Conservation (phyloP, 2,797 vertebrate species). For the Gallirallus australis region DNA sequence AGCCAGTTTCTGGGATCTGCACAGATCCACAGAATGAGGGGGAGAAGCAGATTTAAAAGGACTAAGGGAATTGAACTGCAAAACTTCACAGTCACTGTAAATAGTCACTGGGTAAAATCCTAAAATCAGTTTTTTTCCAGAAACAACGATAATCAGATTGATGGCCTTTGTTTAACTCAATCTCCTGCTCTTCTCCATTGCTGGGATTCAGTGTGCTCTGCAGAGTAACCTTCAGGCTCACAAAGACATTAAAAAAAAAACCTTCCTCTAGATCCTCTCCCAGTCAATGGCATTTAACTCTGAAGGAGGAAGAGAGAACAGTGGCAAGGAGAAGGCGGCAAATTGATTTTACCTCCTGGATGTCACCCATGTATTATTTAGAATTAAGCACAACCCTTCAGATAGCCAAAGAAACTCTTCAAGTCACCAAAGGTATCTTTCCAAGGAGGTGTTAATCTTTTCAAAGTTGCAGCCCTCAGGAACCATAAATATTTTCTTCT, state of each 20-base stretch:
- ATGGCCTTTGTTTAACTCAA: background rate
- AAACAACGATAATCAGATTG: background rate
- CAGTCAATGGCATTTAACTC: background rate
- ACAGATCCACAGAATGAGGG: too few species aligned
- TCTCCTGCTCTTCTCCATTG: background rate
- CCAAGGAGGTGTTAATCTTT: background rate
- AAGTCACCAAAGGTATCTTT: background rate
- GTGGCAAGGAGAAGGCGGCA: background rate
- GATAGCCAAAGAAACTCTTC: background rate
- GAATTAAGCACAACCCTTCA: background rate
- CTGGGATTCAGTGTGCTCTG: accelerated
- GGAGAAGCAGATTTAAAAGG: background rate
- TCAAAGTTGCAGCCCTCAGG: background rate
- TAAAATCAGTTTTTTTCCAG: background rate
- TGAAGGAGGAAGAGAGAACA: background rate
- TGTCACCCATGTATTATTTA: background rate
- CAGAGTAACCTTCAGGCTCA: background rate
- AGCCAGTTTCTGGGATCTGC: background rate
- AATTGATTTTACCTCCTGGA: background rate
- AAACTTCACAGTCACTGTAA: background rate
- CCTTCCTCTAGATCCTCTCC: background rate
- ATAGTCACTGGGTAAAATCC: too few species aligned
- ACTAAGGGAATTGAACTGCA: background rate
- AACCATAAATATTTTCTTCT: background rate
- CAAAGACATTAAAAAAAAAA: background rate